These are phyloP conservation scores for Strigamia transsilvanica DNA, from an alignment of 2,888 invertebrate genomes.

Conservation along the genomic window DNA sequence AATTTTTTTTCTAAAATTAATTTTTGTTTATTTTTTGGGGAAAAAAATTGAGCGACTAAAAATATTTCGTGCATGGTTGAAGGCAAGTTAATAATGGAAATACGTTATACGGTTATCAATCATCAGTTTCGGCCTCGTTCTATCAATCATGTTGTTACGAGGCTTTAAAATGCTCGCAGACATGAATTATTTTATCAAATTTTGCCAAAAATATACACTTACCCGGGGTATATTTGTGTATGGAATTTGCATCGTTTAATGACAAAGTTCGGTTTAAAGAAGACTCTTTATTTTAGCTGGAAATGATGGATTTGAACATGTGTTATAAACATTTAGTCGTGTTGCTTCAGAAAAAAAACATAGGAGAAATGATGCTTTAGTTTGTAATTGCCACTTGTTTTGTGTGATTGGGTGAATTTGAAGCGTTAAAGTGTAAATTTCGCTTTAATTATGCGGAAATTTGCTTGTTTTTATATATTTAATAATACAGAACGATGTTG, in stretches of 20 bases:
- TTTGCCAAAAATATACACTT: not conserved
- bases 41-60: not conserved
- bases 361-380: not conserved
- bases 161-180: constrained; percentile 14
- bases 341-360: not conserved
- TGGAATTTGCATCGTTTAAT: not conserved
- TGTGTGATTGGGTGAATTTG: not conserved
- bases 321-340: not conserved
- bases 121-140: not conserved
- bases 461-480: not conserved
- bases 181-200: constrained; percentile 19
- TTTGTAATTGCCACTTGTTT: not conserved
- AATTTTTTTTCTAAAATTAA: not conserved
- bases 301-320: not conserved
- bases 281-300: not conserved
- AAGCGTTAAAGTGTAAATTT: not conserved
- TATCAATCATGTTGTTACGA: not conserved
- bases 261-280: not conserved
- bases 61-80: not conserved
- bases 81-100: not conserved
- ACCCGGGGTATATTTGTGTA: not conserved
- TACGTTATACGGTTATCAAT: not conserved
- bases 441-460: not conserved
- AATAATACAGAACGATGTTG: not conserved
- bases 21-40: not conserved